A percentile compares a stretch with the other conserved stretches of the same genome.
Evolutionary conservation across 2,888 invertebrate species (phyloP).

Genomic region (Hydraecia micacea): DNA sequence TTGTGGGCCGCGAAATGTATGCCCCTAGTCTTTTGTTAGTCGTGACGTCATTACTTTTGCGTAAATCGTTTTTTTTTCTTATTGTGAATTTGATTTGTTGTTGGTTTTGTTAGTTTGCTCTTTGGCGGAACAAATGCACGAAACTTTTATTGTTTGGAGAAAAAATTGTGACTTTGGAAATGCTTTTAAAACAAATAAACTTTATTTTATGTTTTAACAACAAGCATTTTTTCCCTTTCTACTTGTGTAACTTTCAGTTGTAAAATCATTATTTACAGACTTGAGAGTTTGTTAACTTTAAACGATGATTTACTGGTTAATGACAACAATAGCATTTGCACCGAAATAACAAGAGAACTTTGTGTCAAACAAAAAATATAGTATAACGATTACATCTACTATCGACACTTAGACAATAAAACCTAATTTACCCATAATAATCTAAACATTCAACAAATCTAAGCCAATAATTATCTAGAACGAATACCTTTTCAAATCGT

Average conservation of each 20-base stretch:
- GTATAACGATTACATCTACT: slow-evolving; percentile 9
- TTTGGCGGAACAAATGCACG: neutral
- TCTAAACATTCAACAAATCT: slow-evolving; percentile 31
- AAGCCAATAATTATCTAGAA: slow-evolving; percentile 50
- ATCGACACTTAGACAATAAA: slow-evolving; percentile 8
- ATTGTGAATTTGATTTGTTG: neutral
- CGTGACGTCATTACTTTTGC: slow-evolving; percentile 61
- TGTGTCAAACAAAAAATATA: neutral
- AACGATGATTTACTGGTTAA: neutral
- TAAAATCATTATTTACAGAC: neutral
- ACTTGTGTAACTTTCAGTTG: neutral
- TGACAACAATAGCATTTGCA: neutral
- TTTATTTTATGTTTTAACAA: neutral
- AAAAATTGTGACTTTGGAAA: neutral
- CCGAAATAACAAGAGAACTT: neutral
- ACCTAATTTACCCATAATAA: neutral
- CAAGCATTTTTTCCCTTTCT: no score
- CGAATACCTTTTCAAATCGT: slow-evolving; percentile 58
- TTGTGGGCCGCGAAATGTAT: slow-evolving; percentile 70
- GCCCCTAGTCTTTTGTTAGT: slow-evolving; percentile 73
- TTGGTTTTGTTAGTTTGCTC: neutral
- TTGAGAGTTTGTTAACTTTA: neutral
- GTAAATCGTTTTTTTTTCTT: slow-evolving; percentile 51
- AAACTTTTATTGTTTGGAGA: neutral
- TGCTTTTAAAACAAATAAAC: neutral